Conservation (phyloP, 2,113 vertebrate species). For the Canis aureus region DNA sequence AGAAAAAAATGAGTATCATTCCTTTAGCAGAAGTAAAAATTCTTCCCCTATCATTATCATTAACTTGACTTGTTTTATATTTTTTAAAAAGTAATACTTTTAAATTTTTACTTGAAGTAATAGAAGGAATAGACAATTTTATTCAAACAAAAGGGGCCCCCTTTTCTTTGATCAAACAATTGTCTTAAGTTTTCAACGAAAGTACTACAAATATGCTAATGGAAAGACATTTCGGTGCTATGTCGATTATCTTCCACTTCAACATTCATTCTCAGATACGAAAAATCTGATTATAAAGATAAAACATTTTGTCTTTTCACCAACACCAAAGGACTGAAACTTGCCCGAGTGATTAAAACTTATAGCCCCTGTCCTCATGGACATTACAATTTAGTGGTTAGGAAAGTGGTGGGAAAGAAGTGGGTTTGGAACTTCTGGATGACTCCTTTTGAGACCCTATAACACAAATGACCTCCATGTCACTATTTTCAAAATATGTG, state of each 20-base stretch:
- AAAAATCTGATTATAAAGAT: neutral
- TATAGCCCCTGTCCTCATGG: neutral
- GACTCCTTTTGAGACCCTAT: neutral
- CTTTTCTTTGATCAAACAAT: neutral
- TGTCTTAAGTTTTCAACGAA: neutral
- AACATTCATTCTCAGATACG: neutral
- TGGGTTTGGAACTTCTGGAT: neutral
- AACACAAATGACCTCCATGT: neutral
- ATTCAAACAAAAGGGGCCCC: constrained; percentile 48
- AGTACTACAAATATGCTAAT: neutral
- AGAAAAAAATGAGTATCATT: constrained; percentile 80
- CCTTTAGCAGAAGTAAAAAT: constrained; percentile 80
- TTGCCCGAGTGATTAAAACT: neutral
- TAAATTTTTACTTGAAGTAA: constrained; percentile 61
- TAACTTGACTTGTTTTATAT: constrained; percentile 82
- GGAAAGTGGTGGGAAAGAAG: neutral
- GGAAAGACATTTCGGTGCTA: neutral
- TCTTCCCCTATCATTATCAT: constrained; percentile 75
- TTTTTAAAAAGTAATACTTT: constrained; percentile 64
- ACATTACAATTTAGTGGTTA: neutral
- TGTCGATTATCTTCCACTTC: neutral
- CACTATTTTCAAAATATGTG: neutral
- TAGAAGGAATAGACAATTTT: constrained; percentile 59
- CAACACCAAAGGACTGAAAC: neutral
- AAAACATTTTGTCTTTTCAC: neutral